Evolutionary conservation across 92 coral and sea anemone species (phyloP).

Genomic region (Umimayanthus kanabou): DNA sequence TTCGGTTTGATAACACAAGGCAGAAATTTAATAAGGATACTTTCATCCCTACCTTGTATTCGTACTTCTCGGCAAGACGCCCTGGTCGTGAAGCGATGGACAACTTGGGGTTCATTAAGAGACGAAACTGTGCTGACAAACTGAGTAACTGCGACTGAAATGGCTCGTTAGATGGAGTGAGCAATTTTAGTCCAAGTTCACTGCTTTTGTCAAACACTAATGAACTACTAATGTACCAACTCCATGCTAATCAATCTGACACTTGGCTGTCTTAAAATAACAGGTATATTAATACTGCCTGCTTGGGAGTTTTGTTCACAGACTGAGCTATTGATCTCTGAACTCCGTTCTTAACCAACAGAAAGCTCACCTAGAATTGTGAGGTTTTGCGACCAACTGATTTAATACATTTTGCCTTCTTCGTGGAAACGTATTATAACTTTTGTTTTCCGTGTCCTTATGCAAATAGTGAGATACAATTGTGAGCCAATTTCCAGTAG

Average conservation of each 20-base stretch:
- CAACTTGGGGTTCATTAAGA: conserved; percentile 3
- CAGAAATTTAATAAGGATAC: not conserved
- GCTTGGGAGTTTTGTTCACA: not conserved
- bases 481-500: not conserved
- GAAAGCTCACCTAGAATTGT: not conserved
- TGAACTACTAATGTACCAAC: not conserved
- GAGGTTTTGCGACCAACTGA: not conserved
- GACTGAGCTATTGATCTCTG: not conserved
- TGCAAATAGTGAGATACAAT: not conserved
- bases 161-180: not conserved
- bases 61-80: not conserved
- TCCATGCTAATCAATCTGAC: not conserved
- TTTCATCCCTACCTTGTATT: not conserved
- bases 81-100: not conserved
- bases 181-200: not conserved
- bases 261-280: not conserved
- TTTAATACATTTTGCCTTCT: not conserved
- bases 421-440: not conserved
- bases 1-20: not conserved
- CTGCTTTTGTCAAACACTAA: not conserved
- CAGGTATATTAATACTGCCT: not conserved
- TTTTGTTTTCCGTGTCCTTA: not conserved
- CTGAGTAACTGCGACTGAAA: not conserved
- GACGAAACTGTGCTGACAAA: not conserved
- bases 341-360: not conserved